Evolutionary conservation across 2,113 vertebrate genomes (phyloP), one percentile per base, ranked within the genome.

Genomic region (Oplegnathus fasciatus): DNA sequence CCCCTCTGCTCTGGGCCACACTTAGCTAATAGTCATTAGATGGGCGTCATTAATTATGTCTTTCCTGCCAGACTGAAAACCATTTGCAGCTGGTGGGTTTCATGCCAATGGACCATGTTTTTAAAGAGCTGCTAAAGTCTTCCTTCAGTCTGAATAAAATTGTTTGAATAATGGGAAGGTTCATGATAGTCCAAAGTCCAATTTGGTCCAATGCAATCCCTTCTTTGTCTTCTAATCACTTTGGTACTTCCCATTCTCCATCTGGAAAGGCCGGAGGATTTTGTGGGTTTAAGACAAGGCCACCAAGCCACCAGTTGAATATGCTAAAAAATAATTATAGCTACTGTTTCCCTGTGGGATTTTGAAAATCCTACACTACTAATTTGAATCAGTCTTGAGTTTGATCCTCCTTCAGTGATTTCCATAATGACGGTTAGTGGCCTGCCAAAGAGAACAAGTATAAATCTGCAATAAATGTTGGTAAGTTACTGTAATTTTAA

Each of bases 1-100:
- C 62, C 78, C 76, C 71, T 88, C 14, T 62, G 82, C 90, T 89
- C 80, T 71, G 55, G 62, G 91, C 88, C 79, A 86, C 73, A 87
- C 75, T 92, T 81, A 82, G 83, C 83, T 89, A 92, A 92, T 86
- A 87, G 78, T 90, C 90, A 92, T 93, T 92, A 92, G 82, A 88
- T 82, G 80, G 82, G 77, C 83, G 17, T 88, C 88, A 90, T 92
- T 92, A 93, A 91, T 93, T 90, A 91, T 72, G 75, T 82, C 84
- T 88, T 89, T 86, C 64, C 83, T 88, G 78, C 74, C 80, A 89
- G 71, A 85, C 48, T 87, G 66, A 82, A 91, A 89, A 81, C 71
- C 76, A 86, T 83, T 85, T 88, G 84, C 75, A 89, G 86, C 82
- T 86, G 58, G 80, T 81, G 65, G 48, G 69, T 84, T 84, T 79